phyloP scores from a whole-genome alignment of 2,113 vertebrate species.

The Podocnemis expansa region DNA sequence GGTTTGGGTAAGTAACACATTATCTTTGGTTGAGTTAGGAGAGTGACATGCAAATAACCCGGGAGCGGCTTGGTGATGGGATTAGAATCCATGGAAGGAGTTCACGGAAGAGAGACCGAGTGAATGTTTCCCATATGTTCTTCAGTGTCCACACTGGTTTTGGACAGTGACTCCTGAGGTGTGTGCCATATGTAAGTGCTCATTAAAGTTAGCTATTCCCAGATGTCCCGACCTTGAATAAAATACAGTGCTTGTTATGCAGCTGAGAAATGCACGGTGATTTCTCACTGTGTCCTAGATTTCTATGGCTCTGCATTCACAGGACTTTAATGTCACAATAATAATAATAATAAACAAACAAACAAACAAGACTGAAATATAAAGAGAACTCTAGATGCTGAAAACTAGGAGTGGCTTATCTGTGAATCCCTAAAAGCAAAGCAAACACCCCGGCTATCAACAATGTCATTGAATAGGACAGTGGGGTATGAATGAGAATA shows the following conservation, averaged over 20 bases:
- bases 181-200: not conserved
- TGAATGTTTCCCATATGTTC: constrained; percentile 7
- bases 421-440: accelerated
- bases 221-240: not conserved
- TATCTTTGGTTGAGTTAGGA: not conserved
- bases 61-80: not conserved
- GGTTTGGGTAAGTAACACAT: not conserved
- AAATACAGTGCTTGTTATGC: not conserved
- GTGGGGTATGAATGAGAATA: not conserved
- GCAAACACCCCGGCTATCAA: not conserved
- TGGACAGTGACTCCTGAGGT: constrained; percentile 19
- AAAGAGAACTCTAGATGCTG: not conserved
- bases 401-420: not conserved
- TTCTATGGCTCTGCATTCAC: constrained; percentile 1
- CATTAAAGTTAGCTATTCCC: not conserved
- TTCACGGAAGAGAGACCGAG: constrained; percentile 28
- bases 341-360: too few species aligned
- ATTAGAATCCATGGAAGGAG: not conserved
- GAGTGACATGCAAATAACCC: not conserved
- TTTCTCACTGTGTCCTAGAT: not conserved
- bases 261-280: not conserved
- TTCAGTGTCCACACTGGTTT: not conserved
- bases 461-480: not conserved
- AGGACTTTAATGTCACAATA: not conserved
- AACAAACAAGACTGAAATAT: not conserved